Evolutionary conservation across 1,140 invertebrate species (phyloP), one percentile per base, ranked within the genome.

Genomic region (Melipona quadrifasciata): DNA sequence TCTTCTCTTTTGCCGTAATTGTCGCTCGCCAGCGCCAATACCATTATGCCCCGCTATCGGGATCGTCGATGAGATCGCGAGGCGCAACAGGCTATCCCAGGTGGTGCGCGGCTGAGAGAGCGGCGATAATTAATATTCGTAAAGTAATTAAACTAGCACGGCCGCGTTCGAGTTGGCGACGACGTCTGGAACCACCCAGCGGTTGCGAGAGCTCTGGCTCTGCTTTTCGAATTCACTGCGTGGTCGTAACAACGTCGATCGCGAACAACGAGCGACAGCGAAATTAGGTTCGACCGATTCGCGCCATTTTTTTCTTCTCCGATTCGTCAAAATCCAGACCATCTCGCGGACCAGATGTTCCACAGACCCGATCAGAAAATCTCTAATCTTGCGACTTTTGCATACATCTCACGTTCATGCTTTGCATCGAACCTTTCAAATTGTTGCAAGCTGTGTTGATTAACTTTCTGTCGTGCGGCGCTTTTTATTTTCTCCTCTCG

Each of bases 41-140:
- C 47, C 27, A 47, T 61, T 47, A 14, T 0, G 14, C 39, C 4
- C 2, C 5, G 19, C 71, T 51, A 82, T 82, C 80, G 58, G 80
- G 47, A 65, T 82, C 58, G 75, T 47, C 68, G 75, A 84, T 72
- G 64, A 65, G 72, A 84, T 80, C 47, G 68, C n/a, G 12, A 31
- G 10, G 58, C 77, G 82, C 82, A 80, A 80, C 77, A 84, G 82
- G 82, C 82, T 73, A 67, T 24, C 14, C n/a, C 39, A 47, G 67
- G 0, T 34, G 6, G 4, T 34, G 47, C 75, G 72, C 34, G 34
- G 68, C 2, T 10, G 65, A 12, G 27, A 14, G 6, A 27, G 14
- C 27, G 16, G 67, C 27, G 74, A 84, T 76, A 71, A 84, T 84
- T 84, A 84, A 84, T 84, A 84, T 84, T 79, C 75, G 67, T 21